A percentile compares a stretch with the other conserved stretches of the same genome.
These are phyloP conservation scores for Cotesia typhae DNA, from an alignment of 1,140 invertebrate species.

Conservation along the genomic window DNA sequence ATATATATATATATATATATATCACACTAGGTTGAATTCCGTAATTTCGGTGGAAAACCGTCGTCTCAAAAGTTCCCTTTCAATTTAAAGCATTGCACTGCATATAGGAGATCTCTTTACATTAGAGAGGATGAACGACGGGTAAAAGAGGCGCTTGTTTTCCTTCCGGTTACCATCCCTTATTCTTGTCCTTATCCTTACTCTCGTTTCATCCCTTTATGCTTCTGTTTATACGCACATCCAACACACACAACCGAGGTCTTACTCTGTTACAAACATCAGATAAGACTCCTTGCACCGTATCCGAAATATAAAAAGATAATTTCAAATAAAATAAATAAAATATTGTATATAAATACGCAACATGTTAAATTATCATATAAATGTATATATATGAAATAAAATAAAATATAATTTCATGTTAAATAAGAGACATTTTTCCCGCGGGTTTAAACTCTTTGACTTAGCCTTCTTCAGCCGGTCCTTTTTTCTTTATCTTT, in stretches of 20 bases:
- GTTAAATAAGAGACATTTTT: neutral
- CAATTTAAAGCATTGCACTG: conserved; percentile 30
- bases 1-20: too few relatives aligned
- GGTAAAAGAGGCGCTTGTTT: conserved; percentile 30
- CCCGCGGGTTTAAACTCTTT: too few relatives aligned
- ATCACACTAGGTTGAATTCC: neutral
- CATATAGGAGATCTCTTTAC: neutral
- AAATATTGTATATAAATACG: neutral
- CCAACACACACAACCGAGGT: too few relatives aligned
- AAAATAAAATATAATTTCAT: neutral
- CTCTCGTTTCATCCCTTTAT: neutral
- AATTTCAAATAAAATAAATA: neutral
- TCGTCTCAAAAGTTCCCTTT: conserved; percentile 34
- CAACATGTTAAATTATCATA: neutral
- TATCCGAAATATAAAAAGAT: neutral
- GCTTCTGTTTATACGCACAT: neutral
- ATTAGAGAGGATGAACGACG: conserved; percentile 12
- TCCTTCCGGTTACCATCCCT: conserved; percentile 30
- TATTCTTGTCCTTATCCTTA: neutral
- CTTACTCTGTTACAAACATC: too few relatives aligned
- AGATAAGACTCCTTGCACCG: too few relatives aligned
- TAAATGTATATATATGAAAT: neutral
- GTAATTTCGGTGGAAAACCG: neutral
- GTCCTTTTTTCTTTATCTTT: too few relatives aligned
- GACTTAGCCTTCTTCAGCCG: too few relatives aligned